Percentiles rank a stretch among this genome's conserved stretches.
These are phyloP conservation scores for Beroe ovata DNA, from an alignment of 37 sponge, comb jelly and placozoan genomes.

Conservation along the genomic window DNA sequence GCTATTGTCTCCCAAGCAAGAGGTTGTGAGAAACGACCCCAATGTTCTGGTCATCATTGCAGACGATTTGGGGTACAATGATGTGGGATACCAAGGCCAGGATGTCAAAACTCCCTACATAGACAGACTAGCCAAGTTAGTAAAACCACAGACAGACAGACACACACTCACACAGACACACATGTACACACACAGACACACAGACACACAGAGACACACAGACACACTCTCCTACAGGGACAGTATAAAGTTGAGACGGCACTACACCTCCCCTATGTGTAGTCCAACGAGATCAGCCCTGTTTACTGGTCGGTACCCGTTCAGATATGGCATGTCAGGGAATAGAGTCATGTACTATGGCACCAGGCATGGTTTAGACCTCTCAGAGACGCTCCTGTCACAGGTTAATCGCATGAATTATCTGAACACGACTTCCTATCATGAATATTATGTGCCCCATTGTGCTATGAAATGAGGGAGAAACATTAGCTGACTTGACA, in stretches of 20 bases:
- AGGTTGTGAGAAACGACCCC: background rate
- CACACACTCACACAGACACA: too few species aligned
- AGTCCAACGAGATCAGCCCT: constrained; percentile 32
- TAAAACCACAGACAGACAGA: too few species aligned
- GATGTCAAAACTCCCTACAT: constrained; percentile 65
- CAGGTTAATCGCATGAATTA: too few species aligned
- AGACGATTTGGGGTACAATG: constrained; percentile 64
- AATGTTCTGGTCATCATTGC: constrained; percentile 34
- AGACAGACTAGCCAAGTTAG: constrained; percentile 18
- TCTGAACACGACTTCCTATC: too few species aligned
- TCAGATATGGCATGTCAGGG: constrained; percentile 38
- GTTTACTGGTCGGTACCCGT: constrained; percentile 44
- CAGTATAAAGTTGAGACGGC: background rate
- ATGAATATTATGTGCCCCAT: too few species aligned
- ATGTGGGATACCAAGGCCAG: constrained; percentile 1
- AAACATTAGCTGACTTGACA: too few species aligned
- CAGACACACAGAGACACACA: too few species aligned
- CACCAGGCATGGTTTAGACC: background rate
- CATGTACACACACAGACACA: too few species aligned
- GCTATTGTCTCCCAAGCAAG: background rate
- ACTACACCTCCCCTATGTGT: constrained; percentile 63
- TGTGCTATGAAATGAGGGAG: too few species aligned
- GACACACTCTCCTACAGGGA: constrained; percentile 37
- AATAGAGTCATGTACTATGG: constrained; percentile 35
- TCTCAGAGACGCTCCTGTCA: constrained; percentile 44